Evolutionary conservation across 2,113 vertebrate species (phyloP).

Genomic region (Crotalus horridus): DNA sequence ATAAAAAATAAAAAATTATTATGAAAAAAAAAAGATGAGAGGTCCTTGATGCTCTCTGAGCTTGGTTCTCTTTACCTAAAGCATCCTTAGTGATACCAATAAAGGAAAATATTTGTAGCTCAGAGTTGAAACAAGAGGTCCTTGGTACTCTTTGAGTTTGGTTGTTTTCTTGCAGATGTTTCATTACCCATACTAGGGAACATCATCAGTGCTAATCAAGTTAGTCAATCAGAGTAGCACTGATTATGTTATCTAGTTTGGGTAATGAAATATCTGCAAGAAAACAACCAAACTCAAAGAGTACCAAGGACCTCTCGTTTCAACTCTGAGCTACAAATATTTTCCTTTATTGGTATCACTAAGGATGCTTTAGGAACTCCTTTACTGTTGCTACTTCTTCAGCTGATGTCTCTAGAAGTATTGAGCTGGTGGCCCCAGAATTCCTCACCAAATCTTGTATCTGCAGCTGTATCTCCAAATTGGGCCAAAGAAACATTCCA

Average conservation of each 20-base stretch:
- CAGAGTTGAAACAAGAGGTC: too few relatives aligned
- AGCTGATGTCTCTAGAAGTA: background rate
- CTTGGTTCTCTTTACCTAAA: too few relatives aligned
- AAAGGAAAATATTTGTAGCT: too few relatives aligned
- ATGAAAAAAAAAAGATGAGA: too few relatives aligned
- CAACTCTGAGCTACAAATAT: background rate
- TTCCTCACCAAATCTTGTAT: background rate
- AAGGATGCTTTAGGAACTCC: background rate
- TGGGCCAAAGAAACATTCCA: background rate
- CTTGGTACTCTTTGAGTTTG: too few relatives aligned
- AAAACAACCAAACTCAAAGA: background rate
- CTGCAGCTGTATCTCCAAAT: background rate
- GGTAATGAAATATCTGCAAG: background rate
- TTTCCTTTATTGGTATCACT: background rate
- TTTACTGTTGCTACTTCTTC: background rate
- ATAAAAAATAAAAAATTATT: too few relatives aligned
- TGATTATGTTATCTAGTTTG: background rate
- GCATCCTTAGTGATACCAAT: too few relatives aligned
- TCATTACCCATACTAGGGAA: too few relatives aligned
- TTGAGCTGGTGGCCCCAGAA: background rate
- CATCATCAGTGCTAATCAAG: too few relatives aligned
- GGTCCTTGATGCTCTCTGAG: too few relatives aligned
- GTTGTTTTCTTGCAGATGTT: too few relatives aligned
- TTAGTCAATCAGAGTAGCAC: background rate
- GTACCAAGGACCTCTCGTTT: background rate